Conservation (phyloP, 2,888 invertebrate genomes). For the Lasioglossum malachurum region DNA sequence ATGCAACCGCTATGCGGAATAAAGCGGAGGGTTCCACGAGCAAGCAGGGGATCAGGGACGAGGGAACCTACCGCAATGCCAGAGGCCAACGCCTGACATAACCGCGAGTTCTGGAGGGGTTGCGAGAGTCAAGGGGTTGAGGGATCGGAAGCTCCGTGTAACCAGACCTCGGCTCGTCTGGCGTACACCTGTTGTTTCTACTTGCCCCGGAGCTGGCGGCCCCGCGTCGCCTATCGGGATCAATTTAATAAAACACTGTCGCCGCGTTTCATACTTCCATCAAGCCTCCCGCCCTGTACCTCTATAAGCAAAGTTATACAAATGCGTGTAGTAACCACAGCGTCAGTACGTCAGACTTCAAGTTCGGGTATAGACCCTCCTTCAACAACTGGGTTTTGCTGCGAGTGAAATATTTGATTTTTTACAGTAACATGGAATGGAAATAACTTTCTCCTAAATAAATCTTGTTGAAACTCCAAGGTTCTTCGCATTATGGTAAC, state of each 20-base stretch:
- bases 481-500: too few species aligned
- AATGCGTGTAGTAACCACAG: neutral
- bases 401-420: too few species aligned
- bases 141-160: conserved; percentile 67
- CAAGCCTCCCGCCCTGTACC: neutral
- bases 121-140: conserved; percentile 72
- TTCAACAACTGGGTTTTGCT: too few species aligned
- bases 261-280: neutral
- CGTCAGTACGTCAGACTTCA: too few species aligned
- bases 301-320: neutral
- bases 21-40: conserved; percentile 62
- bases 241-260: conserved; percentile 24
- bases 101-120: conserved; percentile 68
- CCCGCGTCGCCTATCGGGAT: conserved; percentile 21
- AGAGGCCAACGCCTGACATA: conserved; percentile 72
- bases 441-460: too few species aligned
- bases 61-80: conserved; percentile 67
- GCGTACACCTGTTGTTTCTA: conserved; percentile 79
- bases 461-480: too few species aligned
- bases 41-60: conserved; percentile 54
- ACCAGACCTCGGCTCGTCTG: conserved; percentile 69
- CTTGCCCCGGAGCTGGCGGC: conserved; percentile 67
- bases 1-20: conserved; percentile 63
- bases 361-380: too few species aligned
- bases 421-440: too few species aligned